Evolutionary conservation across 2,797 vertebrate genomes (phyloP), one percentile per base, ranked within the genome.

Genomic region (Pelobates cultripes): DNA sequence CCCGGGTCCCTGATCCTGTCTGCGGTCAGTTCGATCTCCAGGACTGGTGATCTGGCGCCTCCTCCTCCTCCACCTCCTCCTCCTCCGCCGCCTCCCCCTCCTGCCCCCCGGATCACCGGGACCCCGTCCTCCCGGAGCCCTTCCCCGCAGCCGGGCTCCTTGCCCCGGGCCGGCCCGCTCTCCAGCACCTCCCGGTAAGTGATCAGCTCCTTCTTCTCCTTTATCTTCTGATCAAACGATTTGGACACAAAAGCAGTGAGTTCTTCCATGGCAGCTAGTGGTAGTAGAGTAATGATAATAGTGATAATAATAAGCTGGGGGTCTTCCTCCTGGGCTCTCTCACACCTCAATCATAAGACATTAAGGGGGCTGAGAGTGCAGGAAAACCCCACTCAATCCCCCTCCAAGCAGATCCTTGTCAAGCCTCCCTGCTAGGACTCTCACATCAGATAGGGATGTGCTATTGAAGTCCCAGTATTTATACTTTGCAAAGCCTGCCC

Each of bases 211-310:
- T 98, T 99, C 93, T 96, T 98, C 91, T 98, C 97, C 91, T 99
- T 98, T 88, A 98, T 96, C 95, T 98, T 99, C 90, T 97, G 96
- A 92, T 99, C 97, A 94, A 99, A 99, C 87, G 97, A 98, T 93
- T 99, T 98, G 77, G 97, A 98, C 87, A 98, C 97, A 91, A 99
- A 99, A 81, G 97, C 97, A 85, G 97, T 98, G 88, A 99, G 97
- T 94, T 98, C 97, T 96, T 99, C 97, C 97, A 98, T 98, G 92
- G 95, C 94, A 89, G 89, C 87, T 15, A 13, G 57, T 60, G 57
- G 28, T 14, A 60, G 57, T 14, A 86, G 90, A 81, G 85, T 28
- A 28, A 28, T 28, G 28, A 28, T 28, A 28, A 28, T 28, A 28
- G 28, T 28, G 28, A 28, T 28, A 28, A 28, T 28, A 89, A 86